Evolutionary conservation across 2,113 vertebrate genomes (phyloP), one percentile per base, ranked within the genome.

Genomic region (Sceloporus tristichus): DNA sequence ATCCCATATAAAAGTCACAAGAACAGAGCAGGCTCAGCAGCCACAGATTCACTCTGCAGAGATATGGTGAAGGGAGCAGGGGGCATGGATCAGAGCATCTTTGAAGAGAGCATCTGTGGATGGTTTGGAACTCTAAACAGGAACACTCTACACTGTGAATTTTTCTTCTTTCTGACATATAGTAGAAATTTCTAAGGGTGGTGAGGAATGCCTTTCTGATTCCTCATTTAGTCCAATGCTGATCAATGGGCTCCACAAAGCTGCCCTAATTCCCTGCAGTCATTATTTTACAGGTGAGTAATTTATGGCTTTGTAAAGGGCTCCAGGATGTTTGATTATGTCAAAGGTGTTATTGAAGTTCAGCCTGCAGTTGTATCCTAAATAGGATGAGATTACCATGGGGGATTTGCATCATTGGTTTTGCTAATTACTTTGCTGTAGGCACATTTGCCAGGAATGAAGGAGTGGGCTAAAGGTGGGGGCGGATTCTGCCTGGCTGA

Each of bases 301-400:
- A 95, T 96, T 95, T 95, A 92, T 93, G 89, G 93, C 90, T 96
- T 91, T 94, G 93, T 94, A 94, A 94, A 95, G 92, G 90, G 90
- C 94, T 91, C 88, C 91, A 85, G 91, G 93, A 94, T 93, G 88
- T 95, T 93, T 96, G 94, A 94, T 95, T 95, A 94, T 94, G 95
- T 95, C 95, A 95, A 94, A 94, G 95, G 95, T 95, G 94, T 93
- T 94, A 94, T 65, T 94, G 94, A 95, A 94, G 94, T 95, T 95
- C 94, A 95, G 90, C 92, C 84, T 93, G 91, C 94, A 94, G 93
- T 93, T 94, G 92, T 95, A 94, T 93, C 92, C 85, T 93, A 94
- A 95, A 95, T 90, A 94, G 91, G 87, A 93, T 0, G 54, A 93
- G 91, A 95, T 94, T 94, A 91, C 94, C 85, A 74, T 84, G 86